Evolutionary conservation across 35 echinoderm and acorn worm species (phyloP).

Genomic region (Apostichopus japonicus): DNA sequence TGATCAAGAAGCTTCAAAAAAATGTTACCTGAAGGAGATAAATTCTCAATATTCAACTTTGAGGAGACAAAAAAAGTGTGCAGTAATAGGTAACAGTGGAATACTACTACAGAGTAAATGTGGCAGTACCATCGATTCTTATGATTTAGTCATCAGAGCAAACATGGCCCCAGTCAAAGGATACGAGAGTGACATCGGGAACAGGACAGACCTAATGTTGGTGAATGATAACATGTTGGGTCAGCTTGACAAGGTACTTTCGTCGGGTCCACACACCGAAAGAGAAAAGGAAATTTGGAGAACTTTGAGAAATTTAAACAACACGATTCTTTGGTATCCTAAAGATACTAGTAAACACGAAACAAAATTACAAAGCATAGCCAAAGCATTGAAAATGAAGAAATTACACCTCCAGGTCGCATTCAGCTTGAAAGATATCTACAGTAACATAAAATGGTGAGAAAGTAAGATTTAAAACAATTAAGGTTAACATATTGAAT

Average conservation of each 20-base stretch:
- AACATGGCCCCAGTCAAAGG: slow-evolving; percentile 61
- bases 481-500: too few relatives aligned
- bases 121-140: slow-evolving; percentile 60
- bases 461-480: background rate
- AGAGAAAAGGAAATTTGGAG: background rate
- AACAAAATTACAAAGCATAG: background rate
- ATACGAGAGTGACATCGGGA: slow-evolving; percentile 58
- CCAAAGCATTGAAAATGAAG: background rate
- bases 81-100: slow-evolving; percentile 70
- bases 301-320: background rate
- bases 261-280: background rate
- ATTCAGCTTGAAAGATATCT: slow-evolving; percentile 16
- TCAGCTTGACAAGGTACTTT: background rate
- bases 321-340: slow-evolving; percentile 23
- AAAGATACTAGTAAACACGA: background rate
- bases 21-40: background rate
- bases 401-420: background rate
- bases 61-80: slow-evolving; percentile 39
- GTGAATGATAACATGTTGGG: slow-evolving; percentile 39
- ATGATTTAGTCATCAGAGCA: slow-evolving; percentile 66
- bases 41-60: background rate
- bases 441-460: slow-evolving; percentile 32
- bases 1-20: background rate
- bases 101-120: slow-evolving; percentile 66
- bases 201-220: slow-evolving; percentile 43